These are phyloP conservation scores for Mesaphorura yosii DNA, from an alignment of 1,140 invertebrate species.

Conservation along the genomic window DNA sequence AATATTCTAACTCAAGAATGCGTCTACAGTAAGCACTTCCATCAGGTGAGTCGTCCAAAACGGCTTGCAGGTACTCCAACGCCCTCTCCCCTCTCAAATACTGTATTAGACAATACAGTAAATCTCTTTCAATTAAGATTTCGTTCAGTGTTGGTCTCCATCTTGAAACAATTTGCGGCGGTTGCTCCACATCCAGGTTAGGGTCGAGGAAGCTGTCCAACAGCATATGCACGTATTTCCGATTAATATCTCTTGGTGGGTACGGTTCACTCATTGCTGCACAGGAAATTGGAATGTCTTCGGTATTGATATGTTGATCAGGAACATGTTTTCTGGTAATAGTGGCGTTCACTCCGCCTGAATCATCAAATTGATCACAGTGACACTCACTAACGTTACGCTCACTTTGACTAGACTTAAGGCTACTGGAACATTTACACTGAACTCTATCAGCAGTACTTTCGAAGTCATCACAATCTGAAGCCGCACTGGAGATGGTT, in stretches of 20 bases:
- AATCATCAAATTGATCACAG: no score
- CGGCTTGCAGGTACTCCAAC: slow-evolving; percentile 28
- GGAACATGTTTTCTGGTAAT: no score
- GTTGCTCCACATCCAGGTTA: slow-evolving; percentile 20
- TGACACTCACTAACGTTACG: no score
- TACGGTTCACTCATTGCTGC: no score
- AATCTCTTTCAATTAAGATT: slow-evolving; percentile 21
- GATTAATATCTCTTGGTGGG: background rate
- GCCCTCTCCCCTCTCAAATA: slow-evolving; percentile 24
- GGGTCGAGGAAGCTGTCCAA: slow-evolving; percentile 27
- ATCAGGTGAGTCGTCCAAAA: slow-evolving; percentile 26
- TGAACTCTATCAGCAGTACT: no score
- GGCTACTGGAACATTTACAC: no score
- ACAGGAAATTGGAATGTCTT: no score
- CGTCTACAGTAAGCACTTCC: slow-evolving; percentile 18
- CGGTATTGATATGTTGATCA: no score
- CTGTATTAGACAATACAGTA: slow-evolving; percentile 29
- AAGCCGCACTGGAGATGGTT: background rate
- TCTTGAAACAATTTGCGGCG: slow-evolving; percentile 21
- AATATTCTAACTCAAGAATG: slow-evolving; percentile 23
- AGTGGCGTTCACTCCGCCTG: no score
- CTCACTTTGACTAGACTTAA: no score
- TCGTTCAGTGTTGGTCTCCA: slow-evolving; percentile 23
- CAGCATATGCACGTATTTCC: slow-evolving; percentile 16
- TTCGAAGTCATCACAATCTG: no score